phyloP scores from a whole-genome alignment of 2,113 vertebrate genomes.

The Thamnophis sirtalis region DNA sequence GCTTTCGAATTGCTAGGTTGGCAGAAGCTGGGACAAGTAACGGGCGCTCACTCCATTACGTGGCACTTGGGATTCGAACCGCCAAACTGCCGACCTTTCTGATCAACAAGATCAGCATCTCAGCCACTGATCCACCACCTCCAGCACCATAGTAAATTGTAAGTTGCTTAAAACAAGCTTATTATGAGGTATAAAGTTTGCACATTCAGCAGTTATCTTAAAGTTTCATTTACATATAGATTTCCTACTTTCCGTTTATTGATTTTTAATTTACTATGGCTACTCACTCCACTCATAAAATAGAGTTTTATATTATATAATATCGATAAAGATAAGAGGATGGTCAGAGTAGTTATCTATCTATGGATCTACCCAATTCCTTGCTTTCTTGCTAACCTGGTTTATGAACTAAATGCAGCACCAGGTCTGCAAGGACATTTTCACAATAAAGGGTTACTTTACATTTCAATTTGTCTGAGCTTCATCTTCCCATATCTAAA shows the following conservation, averaged over 20 bases:
- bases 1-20: too few species aligned
- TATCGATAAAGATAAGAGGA: not conserved
- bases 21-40: too few species aligned
- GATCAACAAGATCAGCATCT: too few species aligned
- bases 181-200: not conserved
- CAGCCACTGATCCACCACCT: too few species aligned
- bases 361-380: not conserved
- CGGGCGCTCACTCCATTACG: too few species aligned
- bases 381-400: not conserved
- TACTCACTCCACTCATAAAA: not conserved
- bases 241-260: not conserved
- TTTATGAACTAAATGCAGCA: not conserved
- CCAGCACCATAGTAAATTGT: too few species aligned
- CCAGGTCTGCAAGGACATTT: not conserved
- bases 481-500: slow-evolving; percentile 21
- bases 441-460: not conserved
- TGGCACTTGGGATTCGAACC: too few species aligned
- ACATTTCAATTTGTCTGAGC: not conserved
- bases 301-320: not conserved
- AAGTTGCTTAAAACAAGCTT: not conserved
- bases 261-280: not conserved
- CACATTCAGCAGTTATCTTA: not conserved
- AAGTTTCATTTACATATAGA: not conserved
- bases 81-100: too few species aligned
- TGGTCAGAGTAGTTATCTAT: not conserved